Percentiles rank a stretch among this genome's conserved stretches.
These are phyloP conservation scores for Alca torda DNA, from an alignment of 2,797 vertebrate species.

Conservation along the genomic window DNA sequence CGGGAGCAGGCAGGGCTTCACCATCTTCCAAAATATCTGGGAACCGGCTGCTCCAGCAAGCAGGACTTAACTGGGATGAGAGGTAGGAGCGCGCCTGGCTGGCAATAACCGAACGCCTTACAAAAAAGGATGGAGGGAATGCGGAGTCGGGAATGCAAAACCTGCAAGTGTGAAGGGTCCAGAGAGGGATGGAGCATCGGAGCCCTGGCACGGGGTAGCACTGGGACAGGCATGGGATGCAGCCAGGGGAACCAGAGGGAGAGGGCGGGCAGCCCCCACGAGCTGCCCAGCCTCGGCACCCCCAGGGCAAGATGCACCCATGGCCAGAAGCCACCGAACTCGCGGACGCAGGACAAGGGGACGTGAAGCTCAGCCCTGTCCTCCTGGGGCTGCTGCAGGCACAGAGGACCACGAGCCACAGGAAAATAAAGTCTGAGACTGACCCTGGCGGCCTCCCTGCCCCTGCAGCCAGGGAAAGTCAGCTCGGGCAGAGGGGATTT, in stretches of 20 bases:
- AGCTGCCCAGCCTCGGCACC: background rate
- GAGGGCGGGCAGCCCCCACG: background rate
- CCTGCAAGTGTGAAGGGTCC: background rate
- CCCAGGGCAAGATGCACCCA: background rate
- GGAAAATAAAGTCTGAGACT: background rate
- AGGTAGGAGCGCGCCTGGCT: accelerated
- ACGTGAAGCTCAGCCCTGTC: background rate
- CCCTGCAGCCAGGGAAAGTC: background rate
- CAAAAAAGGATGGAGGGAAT: background rate
- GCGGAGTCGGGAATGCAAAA: accelerated
- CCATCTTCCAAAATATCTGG: background rate
- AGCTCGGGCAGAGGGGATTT: slow-evolving; percentile 44
- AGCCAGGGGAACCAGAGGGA: background rate
- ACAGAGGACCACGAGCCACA: accelerated
- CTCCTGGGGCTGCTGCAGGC: background rate
- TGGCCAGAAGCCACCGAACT: accelerated
- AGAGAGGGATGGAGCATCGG: accelerated
- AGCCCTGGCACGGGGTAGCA: background rate
- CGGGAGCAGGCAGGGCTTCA: background rate
- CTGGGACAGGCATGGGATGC: background rate
- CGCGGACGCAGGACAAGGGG: background rate
- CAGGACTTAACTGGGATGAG: background rate
- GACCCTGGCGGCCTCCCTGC: background rate
- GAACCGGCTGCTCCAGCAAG: background rate
- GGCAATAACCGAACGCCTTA: background rate